Conservation (phyloP, 1,140 invertebrate species). For the Drosophila malerkotliana region DNA sequence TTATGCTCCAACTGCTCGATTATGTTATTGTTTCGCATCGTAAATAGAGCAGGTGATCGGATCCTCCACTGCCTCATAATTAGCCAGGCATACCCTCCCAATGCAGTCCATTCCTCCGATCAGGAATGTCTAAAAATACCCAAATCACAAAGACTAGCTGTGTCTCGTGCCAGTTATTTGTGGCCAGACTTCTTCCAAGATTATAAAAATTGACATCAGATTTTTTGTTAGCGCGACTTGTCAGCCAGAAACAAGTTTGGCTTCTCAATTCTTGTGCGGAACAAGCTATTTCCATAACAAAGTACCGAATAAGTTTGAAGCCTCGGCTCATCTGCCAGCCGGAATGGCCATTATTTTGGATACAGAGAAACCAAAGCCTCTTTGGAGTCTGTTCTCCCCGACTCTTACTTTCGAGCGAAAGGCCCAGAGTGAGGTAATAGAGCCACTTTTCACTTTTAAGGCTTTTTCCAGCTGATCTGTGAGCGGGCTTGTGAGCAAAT, state of each 20-base stretch:
- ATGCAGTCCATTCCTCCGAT: background rate
- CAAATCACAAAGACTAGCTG: background rate
- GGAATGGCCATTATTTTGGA: conserved; percentile 7
- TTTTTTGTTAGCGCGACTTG: conserved; percentile 16
- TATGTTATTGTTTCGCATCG: conserved; percentile 51
- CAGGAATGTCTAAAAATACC: background rate
- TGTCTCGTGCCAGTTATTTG: conserved; percentile 2
- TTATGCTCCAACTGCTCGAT: conserved; percentile 53
- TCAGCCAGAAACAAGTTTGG: conserved; percentile 49
- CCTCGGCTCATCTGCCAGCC: conserved; percentile 12
- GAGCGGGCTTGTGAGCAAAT: background rate
- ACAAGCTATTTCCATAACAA: conserved; percentile 52
- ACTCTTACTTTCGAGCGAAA: conserved; percentile 30
- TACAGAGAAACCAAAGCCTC: background rate
- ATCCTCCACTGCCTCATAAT: background rate
- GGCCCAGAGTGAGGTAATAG: conserved; percentile 12
- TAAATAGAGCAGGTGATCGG: conserved; percentile 58
- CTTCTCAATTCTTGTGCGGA: conserved; percentile 28
- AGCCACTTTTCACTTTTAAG: conserved; percentile 12
- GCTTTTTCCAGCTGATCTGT: background rate
- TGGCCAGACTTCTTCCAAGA: conserved; percentile 33
- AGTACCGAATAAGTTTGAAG: conserved; percentile 26
- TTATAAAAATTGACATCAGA: conserved; percentile 32
- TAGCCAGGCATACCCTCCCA: conserved; percentile 4
- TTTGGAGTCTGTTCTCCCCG: conserved; percentile 8